Base-by-base conservation (phyloP, 2,888 invertebrate genomes). In the Mystacides longicornis region DNA sequence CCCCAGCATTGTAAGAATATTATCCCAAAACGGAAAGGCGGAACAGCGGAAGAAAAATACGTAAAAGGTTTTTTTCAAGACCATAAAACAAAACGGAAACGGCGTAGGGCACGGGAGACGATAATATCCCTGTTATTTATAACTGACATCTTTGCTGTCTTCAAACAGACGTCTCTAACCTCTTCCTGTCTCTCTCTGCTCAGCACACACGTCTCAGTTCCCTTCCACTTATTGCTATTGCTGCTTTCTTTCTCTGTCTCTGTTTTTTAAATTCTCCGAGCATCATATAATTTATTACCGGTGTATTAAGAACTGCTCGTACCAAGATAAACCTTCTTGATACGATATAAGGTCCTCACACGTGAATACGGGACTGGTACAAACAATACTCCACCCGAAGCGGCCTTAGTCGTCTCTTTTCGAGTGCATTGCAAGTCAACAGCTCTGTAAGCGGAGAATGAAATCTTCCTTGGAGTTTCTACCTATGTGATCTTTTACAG, bases 81-180 rank as follows among this genome's bases (percentile, higher is more conserved):
- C 58, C 58, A 60, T 60, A 60, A 60, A 60, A 58, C 60, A 60
- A 58, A 58, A 49, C 57, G 60, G 57, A 58, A 58, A 57, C 49
- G 57, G 57, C 21, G 22, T 42, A 57, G 53, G 56, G 58, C 56
- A 55, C 43, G 52, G 51, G 52, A 55, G 56, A 58, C 55, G 60
- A 60, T 60, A 58, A 58, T 60, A 60, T 60, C 56, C 60, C 43
- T 56, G 58, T 58, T 60, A 60, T 60, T 60, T 60, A 60, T 60
- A 60, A 58, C 60, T 51, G 54, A 56, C 60, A 52, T 58, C 57
- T 33, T 45, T 46, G 56, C 57, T 45, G 42, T 53, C 55, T 49
- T 58, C 60, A 55, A 31, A 23, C 48, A 18, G 21, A 48, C 48
- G 11, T 23, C 22, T 23, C 22, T 48, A n/a, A n/a, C 22, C 23